Percentiles rank a stretch among this genome's conserved stretches.
Conservation (phyloP, 2,888 invertebrate species). For the Cataglyphis cursor region DNA sequence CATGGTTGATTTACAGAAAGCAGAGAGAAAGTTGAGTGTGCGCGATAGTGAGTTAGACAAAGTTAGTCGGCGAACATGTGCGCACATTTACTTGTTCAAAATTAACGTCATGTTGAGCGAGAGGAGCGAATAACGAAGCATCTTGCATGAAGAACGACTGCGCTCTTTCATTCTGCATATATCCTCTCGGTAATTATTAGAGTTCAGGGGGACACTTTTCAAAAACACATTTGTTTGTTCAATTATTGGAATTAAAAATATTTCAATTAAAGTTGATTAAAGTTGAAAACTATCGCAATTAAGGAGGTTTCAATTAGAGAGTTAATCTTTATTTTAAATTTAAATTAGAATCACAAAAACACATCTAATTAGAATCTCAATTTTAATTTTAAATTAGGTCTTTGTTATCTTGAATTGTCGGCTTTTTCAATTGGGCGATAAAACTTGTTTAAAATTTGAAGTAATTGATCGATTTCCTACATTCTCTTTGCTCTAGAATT, state of each 20-base stretch:
- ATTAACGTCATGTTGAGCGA: constrained; percentile 43
- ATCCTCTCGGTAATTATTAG: constrained; percentile 7
- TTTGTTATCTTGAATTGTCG: neutral
- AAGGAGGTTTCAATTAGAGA: neutral
- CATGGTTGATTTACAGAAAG: neutral
- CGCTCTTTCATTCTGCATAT: neutral
- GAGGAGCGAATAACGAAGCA: constrained; percentile 1
- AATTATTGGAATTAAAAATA: constrained; percentile 6
- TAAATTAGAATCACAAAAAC: constrained; percentile 20
- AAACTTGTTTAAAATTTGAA: neutral
- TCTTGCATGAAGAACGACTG: neutral
- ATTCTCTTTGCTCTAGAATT: neutral
- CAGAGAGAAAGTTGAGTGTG: neutral
- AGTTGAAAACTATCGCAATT: neutral
- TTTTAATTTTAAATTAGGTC: constrained; percentile 32
- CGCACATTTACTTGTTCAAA: constrained; percentile 22
- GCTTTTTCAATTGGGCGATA: neutral
- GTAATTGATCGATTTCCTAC: neutral
- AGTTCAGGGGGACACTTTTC: neutral
- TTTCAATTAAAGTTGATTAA: neutral
- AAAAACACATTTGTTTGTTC: neutral
- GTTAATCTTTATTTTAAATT: constrained; percentile 17
- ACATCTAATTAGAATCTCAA: constrained; percentile 28
- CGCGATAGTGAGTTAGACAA: neutral
- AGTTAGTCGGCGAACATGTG: neutral